Evolutionary conservation across 2,888 invertebrate species (phyloP).

Genomic region (Philhelius pedissequus): DNA sequence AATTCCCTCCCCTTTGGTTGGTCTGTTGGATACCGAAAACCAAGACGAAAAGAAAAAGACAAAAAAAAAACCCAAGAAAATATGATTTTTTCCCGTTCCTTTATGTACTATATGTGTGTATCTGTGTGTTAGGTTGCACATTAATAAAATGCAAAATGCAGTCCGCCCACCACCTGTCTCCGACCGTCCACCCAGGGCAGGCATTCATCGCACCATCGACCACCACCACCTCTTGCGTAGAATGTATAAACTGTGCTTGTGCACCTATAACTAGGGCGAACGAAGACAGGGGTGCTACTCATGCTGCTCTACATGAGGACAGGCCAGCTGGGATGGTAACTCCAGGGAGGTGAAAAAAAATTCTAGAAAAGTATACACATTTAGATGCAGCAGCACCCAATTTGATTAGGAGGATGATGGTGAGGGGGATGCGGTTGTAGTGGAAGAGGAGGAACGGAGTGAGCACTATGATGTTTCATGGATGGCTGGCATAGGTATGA

Average conservation of each 20-base stretch:
- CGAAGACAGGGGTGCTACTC: conserved; percentile 21
- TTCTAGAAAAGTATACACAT: conserved; percentile 53
- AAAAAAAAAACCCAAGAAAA: conserved; percentile 32
- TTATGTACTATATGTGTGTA: background rate
- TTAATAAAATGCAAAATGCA: conserved; percentile 66
- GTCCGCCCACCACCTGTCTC: conserved; percentile 65
- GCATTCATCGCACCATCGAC: conserved; percentile 57
- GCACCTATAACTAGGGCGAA: conserved; percentile 51
- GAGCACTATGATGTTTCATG: conserved; percentile 28
- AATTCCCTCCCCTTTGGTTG: background rate
- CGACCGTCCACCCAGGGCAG: conserved; percentile 42
- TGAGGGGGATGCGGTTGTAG: background rate
- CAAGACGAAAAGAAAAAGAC: conserved; percentile 21
- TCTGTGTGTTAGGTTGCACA: conserved; percentile 58
- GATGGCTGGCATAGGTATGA: conserved; percentile 1
- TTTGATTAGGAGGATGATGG: conserved; percentile 50
- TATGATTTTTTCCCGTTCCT: conserved; percentile 15
- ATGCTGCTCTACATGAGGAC: conserved; percentile 47
- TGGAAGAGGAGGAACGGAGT: conserved; percentile 24
- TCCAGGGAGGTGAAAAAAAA: conserved; percentile 34
- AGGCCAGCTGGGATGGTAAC: conserved; percentile 36
- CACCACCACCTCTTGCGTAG: conserved; percentile 59
- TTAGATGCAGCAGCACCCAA: conserved; percentile 44
- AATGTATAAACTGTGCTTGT: conserved; percentile 38
- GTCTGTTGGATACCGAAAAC: conserved; percentile 29